Evolutionary conservation across 2,113 vertebrate genomes (phyloP).

Genomic region (Chionis minor): DNA sequence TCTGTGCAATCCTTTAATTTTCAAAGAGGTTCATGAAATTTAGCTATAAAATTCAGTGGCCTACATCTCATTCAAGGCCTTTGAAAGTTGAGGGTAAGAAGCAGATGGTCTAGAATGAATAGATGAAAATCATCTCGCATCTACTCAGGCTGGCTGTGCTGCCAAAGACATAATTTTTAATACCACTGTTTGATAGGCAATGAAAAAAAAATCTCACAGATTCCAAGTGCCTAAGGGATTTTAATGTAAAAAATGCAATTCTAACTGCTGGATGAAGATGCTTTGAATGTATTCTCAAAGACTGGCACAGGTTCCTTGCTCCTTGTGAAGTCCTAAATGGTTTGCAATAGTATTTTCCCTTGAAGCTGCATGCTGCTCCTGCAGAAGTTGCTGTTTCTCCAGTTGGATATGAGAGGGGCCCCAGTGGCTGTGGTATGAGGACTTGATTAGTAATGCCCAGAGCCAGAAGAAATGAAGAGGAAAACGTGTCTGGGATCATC

Average conservation of each 20-base stretch:
- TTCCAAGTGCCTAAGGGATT: constrained; percentile 6
- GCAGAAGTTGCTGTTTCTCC: neutral
- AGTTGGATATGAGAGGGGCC: neutral
- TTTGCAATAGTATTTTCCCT: neutral
- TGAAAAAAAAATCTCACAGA: neutral
- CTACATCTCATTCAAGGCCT: constrained; percentile 10
- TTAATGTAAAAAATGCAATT: neutral
- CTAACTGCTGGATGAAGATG: neutral
- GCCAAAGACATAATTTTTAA: neutral
- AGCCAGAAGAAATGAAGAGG: neutral
- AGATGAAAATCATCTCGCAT: neutral
- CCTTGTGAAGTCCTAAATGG: constrained; percentile 1
- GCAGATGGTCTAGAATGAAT: constrained; percentile 33
- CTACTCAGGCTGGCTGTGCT: neutral
- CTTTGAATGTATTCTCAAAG: neutral
- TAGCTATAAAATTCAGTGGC: constrained; percentile 47
- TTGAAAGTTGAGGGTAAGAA: constrained; percentile 36
- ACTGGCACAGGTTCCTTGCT: neutral
- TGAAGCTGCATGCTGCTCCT: neutral
- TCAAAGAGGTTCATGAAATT: constrained; percentile 55
- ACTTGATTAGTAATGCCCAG: neutral
- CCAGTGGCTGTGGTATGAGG: neutral
- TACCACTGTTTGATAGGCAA: neutral
- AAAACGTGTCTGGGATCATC: constrained; percentile 19
- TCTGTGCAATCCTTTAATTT: constrained; percentile 31